These are phyloP conservation scores for Asobara japonica DNA, from an alignment of 1,140 invertebrate species.

Conservation along the genomic window DNA sequence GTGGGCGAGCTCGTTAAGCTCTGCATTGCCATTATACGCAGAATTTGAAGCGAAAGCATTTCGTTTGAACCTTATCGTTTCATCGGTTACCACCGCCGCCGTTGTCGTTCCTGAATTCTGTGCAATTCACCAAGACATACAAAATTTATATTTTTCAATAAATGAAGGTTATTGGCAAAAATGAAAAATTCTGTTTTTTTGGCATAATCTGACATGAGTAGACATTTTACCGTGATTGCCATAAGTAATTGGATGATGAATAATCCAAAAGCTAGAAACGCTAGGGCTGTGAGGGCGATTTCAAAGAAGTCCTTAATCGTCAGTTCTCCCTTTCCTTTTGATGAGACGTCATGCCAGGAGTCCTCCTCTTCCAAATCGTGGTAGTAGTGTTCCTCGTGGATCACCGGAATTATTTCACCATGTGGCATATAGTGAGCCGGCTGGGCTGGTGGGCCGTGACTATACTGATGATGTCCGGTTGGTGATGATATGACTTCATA, in stretches of 20 bases:
- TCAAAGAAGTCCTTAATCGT: slow-evolving; percentile 79
- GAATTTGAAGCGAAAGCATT: slow-evolving; percentile 35
- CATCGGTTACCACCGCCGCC: slow-evolving; percentile 23
- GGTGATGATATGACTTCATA: slow-evolving; percentile 49
- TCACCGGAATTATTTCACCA: slow-evolving; percentile 45
- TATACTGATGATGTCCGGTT: slow-evolving; percentile 45
- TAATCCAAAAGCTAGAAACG: slow-evolving; percentile 81
- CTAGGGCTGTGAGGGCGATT: slow-evolving; percentile 79
- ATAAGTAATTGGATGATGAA: slow-evolving; percentile 80
- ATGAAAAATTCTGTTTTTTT: no score
- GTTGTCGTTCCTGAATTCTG: slow-evolving; percentile 37
- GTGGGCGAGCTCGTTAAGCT: slow-evolving; percentile 69
- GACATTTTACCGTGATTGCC: slow-evolving; percentile 55
- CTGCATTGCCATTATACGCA: slow-evolving; percentile 46
- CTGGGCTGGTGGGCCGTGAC: slow-evolving; percentile 43
- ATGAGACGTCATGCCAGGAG: slow-evolving; percentile 38
- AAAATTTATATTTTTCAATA: slow-evolving; percentile 32
- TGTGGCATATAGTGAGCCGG: slow-evolving; percentile 22
- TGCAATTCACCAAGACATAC: slow-evolving; percentile 19
- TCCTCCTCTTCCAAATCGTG: slow-evolving; percentile 50
- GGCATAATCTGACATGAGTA: not conserved
- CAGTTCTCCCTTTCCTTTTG: slow-evolving; percentile 69
- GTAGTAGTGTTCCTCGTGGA: slow-evolving; percentile 60
- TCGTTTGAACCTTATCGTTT: slow-evolving; percentile 47
- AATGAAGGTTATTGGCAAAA: no score